Base-by-base conservation (phyloP, 2,888 invertebrate species). In the Spilosoma lubricipeda region DNA sequence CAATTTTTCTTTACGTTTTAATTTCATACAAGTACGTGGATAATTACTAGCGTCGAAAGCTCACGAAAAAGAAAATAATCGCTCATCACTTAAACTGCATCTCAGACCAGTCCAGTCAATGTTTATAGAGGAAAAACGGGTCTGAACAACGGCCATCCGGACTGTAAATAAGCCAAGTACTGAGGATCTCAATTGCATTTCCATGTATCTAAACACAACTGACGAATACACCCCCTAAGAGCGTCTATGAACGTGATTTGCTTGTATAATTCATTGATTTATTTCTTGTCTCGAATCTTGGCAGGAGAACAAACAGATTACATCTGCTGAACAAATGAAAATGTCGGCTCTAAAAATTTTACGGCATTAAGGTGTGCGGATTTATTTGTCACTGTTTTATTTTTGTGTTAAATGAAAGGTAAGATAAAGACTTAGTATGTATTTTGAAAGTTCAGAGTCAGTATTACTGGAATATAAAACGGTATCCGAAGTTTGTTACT, bases 71-170 rank as follows among this genome's bases (percentile, higher is more conserved):
- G 9, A 39, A 39, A 11, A 23, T 18, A 66, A 52, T 72, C 74
- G 74, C 78, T 77, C 42, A 36, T 76, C 33, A 75, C 84, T 87
- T 86, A 73, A 1, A 20, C 85, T 82, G 68, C 15, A 42, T 36
- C 27, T 48, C 18, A n/a, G 39, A 72, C 70, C 74, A 83, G 81
- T 82, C 82, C 85, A 85, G 87, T 86, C 87, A 89, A 86, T 88
- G 88, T 89, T 90, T 89, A 89, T 89, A 85, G 85, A 88, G 87
- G 89, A 86, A 87, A 88, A 87, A 85, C 82, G 76, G 82, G 81
- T 78, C 76, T 64, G 79, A 83, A 80, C 78, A 83, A 81, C 79
- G 82, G 74, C 79, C 76, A 82, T 75, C 68, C 83, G 83, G 76
- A 76, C 81, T 80, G 87, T 86, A 90, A 90, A 88, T 86, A 90